Base-by-base conservation (phyloP, 1,140 invertebrate genomes). In the Zeugodacus cucurbitae region DNA sequence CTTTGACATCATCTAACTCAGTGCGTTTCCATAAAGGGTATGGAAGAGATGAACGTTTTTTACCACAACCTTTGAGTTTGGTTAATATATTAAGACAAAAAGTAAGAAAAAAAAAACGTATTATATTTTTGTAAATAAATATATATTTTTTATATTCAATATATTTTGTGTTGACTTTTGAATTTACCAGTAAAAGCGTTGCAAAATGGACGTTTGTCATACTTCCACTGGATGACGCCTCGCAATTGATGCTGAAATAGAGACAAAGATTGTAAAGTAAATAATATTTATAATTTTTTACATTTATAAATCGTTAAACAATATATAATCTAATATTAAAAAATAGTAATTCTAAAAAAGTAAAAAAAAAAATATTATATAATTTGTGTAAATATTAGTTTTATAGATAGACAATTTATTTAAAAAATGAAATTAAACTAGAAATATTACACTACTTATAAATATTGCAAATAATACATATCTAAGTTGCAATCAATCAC, bases 141-240 rank as follows among this genome's bases (percentile, higher is more conserved):
- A 26, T 7, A n/a, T 62, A 22, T 62, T 57, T 57, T 41, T 57
- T 62, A 62, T 10, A 62, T 26, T n/a, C 6, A 37, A 14, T 5
- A 54, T 59, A 14, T 58, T 82, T 62, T 58, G 14, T 54, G 22
- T 26, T 59, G 6, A n/a, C 6, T 26, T 10, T 62, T 8, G 8
- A 5, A 62, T 37, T 82, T 94, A 96, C 96, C 96, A 92, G 96
- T 96, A 89, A 96, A 96, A 5, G 96, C 96, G 90, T 96, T 96
- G 91, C 96, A 96, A 92, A 96, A 96, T 6, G 96, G 96, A 90
- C 96, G 94, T 90, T 96, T 96, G 89, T 95, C 92, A 57, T 91
- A 93, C 58, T 91, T 93, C 92, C 92, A 93, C 34, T 93, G 91
- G 48, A 93, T 92, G 32, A 93, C 89, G 20, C 92, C 92, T 86